Base-by-base conservation (phyloP, 1,140 invertebrate genomes). In the Caerostris darwini region DNA sequence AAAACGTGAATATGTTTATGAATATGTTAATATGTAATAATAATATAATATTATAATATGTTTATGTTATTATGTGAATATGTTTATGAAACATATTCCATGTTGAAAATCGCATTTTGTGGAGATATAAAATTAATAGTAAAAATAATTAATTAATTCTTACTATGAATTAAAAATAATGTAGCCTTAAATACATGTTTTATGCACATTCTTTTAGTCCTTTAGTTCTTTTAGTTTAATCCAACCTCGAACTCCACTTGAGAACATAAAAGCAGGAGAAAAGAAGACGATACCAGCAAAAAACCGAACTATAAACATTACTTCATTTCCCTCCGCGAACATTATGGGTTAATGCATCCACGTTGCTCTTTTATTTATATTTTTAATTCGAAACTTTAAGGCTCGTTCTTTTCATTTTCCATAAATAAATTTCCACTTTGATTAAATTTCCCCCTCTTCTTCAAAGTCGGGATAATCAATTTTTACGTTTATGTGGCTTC, bases 361-460 rank as follows among this genome's bases (percentile, higher is more conserved):
- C 50, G 7, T 12, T 77, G 34, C 50, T 34, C 5, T 34, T 50
- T 12, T 53, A 50, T 12, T 3, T 50, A 12, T 34, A 50, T 34
- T 77, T 77, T 77, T 77, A 77, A 77, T 77, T 77, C 34, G 2
- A 34, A 50, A 77, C 5, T 77, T 77, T 77, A 77, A 77, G 50
- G 12, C 8, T 5, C 8, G 34, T 50, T 53, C 19, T 77, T 77
- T 77, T 12, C 34, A 77, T 77, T 64, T 87, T 19, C 56, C 58
- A 61, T 88, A 88, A 88, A 88, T 67, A 67, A 88, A 64, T 88
- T 88, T 88, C 59, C 19, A 67, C 59, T 88, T 88, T 88, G 86
- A 88, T 88, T 88, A 88, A 88, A 87, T n/a, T 64, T n/a, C 7
- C 34, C 58, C n/a, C 4, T 19, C 53, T 88, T 54, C 53, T 88